Conservation (phyloP, 1,140 invertebrate genomes). For the Tetramorium simillimum region DNA sequence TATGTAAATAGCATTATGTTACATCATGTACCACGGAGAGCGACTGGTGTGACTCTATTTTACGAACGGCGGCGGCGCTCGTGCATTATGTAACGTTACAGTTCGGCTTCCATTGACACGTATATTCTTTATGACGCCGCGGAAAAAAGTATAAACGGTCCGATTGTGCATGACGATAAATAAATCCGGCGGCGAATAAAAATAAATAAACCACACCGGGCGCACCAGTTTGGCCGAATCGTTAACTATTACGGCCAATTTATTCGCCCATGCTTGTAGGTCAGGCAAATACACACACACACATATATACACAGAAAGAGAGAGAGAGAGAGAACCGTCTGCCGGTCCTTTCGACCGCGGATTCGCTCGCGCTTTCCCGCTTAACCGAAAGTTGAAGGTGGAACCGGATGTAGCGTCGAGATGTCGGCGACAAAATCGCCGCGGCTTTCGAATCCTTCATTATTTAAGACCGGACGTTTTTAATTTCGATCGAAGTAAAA, state of each 20-base stretch:
- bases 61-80: background rate
- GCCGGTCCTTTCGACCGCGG: background rate
- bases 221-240: conserved; percentile 40
- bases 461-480: background rate
- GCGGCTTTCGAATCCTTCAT: background rate
- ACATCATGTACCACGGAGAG: conserved; percentile 21
- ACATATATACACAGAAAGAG: too few relatives aligned
- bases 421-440: background rate
- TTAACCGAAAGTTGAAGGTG: conserved; percentile 25
- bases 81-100: conserved; percentile 47
- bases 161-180: conserved; percentile 27
- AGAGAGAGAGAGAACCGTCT: too few relatives aligned
- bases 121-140: conserved; percentile 32
- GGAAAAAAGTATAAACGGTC: background rate
- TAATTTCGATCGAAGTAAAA: background rate
- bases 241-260: conserved; percentile 47
- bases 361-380: background rate
- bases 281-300: conserved; percentile 3
- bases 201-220: conserved; percentile 44
- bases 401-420: background rate
- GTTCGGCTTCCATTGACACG: conserved; percentile 47
- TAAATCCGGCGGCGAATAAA: conserved; percentile 29
- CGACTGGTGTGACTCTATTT: conserved; percentile 24
- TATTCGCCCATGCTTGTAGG: conserved; percentile 43
- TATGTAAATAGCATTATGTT: conserved; percentile 35